These are phyloP conservation scores for Thecophora atra DNA, from an alignment of 2,888 invertebrate genomes.

Conservation along the genomic window DNA sequence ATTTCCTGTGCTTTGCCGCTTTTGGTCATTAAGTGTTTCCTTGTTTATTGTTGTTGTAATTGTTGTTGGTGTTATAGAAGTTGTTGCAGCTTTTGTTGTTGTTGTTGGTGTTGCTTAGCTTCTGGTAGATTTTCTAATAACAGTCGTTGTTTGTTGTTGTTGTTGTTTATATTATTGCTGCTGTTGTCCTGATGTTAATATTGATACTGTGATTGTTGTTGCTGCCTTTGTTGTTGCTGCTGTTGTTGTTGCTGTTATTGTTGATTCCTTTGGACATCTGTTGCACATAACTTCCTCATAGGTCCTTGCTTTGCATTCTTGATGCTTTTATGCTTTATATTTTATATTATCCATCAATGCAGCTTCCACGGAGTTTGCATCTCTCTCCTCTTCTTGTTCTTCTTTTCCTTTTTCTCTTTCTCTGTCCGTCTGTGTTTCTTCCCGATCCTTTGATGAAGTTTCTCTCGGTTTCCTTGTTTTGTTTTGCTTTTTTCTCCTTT, in stretches of 20 bases:
- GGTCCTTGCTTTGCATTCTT: neutral
- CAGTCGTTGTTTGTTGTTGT: neutral
- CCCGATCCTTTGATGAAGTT: conserved; percentile 5
- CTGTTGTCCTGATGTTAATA: neutral
- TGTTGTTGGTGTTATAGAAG: no score
- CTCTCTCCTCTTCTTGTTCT: neutral
- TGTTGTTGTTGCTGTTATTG: conserved; percentile 4
- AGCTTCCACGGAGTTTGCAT: neutral
- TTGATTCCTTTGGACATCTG: conserved; percentile 14
- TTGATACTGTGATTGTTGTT: conserved; percentile 1
- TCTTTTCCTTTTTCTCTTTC: neutral
- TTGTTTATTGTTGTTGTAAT: neutral
- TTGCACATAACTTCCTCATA: conserved; percentile 12
- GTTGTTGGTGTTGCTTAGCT: conserved; percentile 1
- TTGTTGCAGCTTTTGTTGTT: neutral
- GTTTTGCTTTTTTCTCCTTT: neutral
- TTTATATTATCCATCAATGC: neutral
- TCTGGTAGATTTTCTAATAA: neutral
- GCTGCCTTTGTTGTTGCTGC: neutral
- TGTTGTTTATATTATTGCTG: no score
- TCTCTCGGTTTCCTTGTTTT: neutral
- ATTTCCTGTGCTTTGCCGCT: conserved; percentile 1
- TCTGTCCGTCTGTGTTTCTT: neutral
- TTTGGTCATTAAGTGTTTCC: neutral
- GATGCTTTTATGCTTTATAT: neutral